These are phyloP conservation scores for Leiothrix lutea DNA, from an alignment of 2,113 vertebrate genomes.

Conservation along the genomic window DNA sequence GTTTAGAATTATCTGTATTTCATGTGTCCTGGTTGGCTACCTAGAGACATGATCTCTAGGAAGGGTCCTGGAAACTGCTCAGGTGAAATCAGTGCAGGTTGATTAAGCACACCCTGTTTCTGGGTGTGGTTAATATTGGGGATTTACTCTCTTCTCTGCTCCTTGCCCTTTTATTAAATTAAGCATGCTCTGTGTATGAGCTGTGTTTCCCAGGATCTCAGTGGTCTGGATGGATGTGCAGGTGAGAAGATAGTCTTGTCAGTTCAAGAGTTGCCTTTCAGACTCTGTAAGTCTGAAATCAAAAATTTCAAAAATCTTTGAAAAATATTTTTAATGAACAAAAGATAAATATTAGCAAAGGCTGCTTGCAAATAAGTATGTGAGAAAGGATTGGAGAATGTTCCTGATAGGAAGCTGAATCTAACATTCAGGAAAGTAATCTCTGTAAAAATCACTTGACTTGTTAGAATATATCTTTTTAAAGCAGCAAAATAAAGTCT, in stretches of 20 bases:
- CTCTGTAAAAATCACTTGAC: background rate
- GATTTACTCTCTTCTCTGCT: rapidly evolving
- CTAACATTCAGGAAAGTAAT: background rate
- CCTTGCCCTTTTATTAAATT: rapidly evolving
- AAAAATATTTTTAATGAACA: background rate
- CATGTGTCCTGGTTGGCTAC: background rate
- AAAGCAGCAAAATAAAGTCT: background rate
- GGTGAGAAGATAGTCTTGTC: background rate
- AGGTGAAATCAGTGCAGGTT: background rate
- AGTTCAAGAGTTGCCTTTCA: background rate
- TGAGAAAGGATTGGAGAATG: background rate
- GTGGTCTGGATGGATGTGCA: background rate
- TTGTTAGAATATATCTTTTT: background rate
- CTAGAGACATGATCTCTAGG: background rate
- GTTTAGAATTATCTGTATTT: background rate
- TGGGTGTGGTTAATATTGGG: background rate
- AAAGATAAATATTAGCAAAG: background rate
- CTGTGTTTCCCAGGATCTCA: background rate
- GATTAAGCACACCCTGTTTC: background rate
- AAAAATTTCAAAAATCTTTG: background rate
- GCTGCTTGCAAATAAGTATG: background rate
- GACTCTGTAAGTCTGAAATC: background rate
- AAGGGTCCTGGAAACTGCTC: background rate
- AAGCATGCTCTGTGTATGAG: rapidly evolving
- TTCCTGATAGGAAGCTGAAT: background rate